These are phyloP conservation scores for Chaetogeoica ovagalla DNA, from an alignment of 2,888 invertebrate species.

Conservation along the genomic window DNA sequence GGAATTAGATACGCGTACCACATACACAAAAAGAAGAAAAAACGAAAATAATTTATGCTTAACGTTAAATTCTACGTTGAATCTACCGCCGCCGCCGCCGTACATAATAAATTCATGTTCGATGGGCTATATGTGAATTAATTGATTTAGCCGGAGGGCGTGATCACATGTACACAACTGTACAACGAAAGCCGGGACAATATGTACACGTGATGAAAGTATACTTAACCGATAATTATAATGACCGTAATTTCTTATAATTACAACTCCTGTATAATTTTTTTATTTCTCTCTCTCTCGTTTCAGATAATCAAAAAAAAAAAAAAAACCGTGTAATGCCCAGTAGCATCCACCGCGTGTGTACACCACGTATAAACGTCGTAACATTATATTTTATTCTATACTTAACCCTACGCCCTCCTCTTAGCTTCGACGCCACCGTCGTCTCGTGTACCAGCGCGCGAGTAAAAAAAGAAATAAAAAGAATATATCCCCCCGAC, in stretches of 20 bases:
- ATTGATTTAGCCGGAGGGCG: conserved; percentile 42
- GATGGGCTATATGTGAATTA: conserved; percentile 26
- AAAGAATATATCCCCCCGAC: no score
- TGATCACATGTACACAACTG: conserved; percentile 6
- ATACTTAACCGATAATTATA: conserved; percentile 24
- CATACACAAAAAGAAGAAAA: no score
- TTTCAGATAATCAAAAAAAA: conserved; percentile 31
- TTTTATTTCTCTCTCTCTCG: conserved; percentile 21
- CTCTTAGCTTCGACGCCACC: background rate
- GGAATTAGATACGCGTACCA: no score
- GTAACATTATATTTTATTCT: background rate
- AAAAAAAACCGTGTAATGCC: conserved; percentile 33
- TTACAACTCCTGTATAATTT: conserved; percentile 19
- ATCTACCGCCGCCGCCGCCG: no score
- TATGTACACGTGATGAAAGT: conserved; percentile 32
- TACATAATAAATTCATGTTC: background rate
- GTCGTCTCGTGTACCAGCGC: conserved; percentile 2
- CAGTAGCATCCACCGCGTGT: conserved; percentile 34
- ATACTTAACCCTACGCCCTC: no score
- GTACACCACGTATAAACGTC: background rate
- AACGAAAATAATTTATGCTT: no score
- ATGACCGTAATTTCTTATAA: conserved; percentile 41
- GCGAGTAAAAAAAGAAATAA: no score
- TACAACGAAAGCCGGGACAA: conserved; percentile 12
- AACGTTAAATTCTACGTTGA: no score